Conservation (phyloP, 2,888 invertebrate species). For the Bombylius major region DNA sequence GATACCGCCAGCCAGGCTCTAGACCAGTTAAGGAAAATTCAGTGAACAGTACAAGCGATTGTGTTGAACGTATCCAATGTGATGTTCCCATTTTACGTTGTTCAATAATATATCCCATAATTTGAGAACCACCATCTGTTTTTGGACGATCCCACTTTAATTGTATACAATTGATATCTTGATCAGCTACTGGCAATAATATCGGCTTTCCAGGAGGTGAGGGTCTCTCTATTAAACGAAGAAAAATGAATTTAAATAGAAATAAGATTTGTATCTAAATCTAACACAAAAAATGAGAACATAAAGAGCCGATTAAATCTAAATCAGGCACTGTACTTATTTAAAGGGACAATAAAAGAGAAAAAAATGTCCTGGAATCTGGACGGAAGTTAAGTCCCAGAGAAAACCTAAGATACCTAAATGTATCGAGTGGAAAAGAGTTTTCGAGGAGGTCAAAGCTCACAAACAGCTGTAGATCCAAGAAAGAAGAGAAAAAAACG, state of each 20-base stretch:
- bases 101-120: conserved; percentile 73
- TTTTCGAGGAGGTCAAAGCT: too few relatives aligned
- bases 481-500: too few relatives aligned
- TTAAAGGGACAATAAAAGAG: too few relatives aligned
- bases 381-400: too few relatives aligned
- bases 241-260: background rate
- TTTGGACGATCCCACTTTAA: conserved; percentile 70
- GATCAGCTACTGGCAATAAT: conserved; percentile 58
- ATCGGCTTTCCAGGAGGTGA: conserved; percentile 72
- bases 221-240: conserved; percentile 47
- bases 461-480: too few relatives aligned
- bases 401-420: too few relatives aligned
- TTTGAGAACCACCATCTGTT: conserved; percentile 76
- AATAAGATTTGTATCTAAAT: too few relatives aligned
- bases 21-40: conserved; percentile 70
- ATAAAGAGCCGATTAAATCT: background rate
- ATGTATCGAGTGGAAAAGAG: too few relatives aligned
- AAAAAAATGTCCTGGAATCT: too few relatives aligned
- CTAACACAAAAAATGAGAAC: background rate
- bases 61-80: conserved; percentile 71
- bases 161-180: conserved; percentile 69
- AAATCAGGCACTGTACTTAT: too few relatives aligned
- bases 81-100: conserved; percentile 61
- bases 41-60: conserved; percentile 54
- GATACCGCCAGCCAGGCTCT: conserved; percentile 76